Conservation (phyloP, 2,113 vertebrate genomes). For the Paedocypris sp. region DNA sequence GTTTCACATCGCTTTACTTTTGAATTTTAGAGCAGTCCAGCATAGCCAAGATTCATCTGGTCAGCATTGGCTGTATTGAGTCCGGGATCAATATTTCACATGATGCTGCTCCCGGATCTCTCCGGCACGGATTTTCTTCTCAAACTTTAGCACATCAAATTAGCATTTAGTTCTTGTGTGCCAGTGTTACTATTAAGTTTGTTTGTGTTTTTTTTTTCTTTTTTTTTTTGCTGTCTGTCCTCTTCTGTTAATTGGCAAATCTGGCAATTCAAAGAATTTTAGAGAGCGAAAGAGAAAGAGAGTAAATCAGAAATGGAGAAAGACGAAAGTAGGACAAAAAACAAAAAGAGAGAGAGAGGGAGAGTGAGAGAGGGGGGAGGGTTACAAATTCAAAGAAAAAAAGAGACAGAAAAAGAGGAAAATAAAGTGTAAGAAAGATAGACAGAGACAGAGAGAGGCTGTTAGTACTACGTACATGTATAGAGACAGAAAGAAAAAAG, state of each 20-base stretch:
- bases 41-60: slow-evolving; percentile 25
- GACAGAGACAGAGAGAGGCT: no score
- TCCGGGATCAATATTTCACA: slow-evolving; percentile 9
- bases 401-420: neutral
- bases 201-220: no score
- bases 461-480: no score
- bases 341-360: neutral
- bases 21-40: neutral
- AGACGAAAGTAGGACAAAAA: slow-evolving; percentile 28
- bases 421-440: neutral
- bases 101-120: neutral
- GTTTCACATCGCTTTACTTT: neutral
- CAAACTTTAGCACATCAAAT: slow-evolving; percentile 7
- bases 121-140: neutral
- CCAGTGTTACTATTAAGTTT: neutral
- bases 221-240: slow-evolving; percentile 2
- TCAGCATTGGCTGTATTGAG: slow-evolving; percentile 21
- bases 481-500: no score
- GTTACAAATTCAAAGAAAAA: slow-evolving; percentile 25
- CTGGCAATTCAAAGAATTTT: slow-evolving; percentile 22
- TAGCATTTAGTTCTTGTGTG: neutral
- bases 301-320: slow-evolving; percentile 15
- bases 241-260: neutral
- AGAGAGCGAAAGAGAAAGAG: slow-evolving; percentile 17
- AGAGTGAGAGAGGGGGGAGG: neutral